A percentile compares a stretch with the other conserved stretches of the same genome.
These are phyloP conservation scores for Trichosurus vulpecula DNA, from an alignment of 2,797 vertebrate genomes.

Conservation along the genomic window DNA sequence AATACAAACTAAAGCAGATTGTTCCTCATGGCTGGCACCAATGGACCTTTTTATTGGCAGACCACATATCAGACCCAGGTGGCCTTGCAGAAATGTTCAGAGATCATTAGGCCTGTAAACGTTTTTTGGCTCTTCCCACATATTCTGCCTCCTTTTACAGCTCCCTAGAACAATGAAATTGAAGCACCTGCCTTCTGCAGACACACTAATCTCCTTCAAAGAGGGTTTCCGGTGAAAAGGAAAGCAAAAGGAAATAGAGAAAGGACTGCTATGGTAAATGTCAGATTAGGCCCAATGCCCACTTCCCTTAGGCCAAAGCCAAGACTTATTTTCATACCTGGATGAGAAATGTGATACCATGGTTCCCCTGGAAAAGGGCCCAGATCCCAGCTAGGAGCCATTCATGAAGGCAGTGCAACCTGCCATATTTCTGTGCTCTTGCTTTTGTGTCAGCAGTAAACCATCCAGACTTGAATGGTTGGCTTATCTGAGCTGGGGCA, in stretches of 20 bases:
- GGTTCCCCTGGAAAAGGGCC: slow-evolving; percentile 47
- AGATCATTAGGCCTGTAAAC: slow-evolving; percentile 8
- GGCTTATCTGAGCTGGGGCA: neutral
- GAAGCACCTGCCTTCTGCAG: neutral
- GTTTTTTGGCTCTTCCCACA: neutral
- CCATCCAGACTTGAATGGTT: neutral
- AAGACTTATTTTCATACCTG: slow-evolving; percentile 27
- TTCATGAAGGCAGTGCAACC: neutral
- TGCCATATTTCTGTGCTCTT: neutral
- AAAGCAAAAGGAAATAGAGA: neutral
- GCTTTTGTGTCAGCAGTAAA: neutral
- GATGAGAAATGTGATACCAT: neutral
- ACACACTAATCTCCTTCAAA: neutral
- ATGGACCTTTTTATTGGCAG: neutral
- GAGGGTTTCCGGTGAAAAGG: neutral
- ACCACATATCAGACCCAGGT: neutral
- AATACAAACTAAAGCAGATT: slow-evolving; percentile 19
- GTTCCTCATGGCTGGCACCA: neutral
- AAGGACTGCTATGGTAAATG: neutral
- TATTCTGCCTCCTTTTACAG: neutral
- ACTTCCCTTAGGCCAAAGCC: neutral
- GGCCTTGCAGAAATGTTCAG: slow-evolving; percentile 18
- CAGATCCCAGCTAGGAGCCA: slow-evolving; percentile 16
- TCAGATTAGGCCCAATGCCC: neutral
- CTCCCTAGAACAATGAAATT: neutral